A percentile compares a stretch with the other conserved stretches of the same genome.
Conservation (phyloP, 2,888 invertebrate genomes). For the Folsomia candida region DNA sequence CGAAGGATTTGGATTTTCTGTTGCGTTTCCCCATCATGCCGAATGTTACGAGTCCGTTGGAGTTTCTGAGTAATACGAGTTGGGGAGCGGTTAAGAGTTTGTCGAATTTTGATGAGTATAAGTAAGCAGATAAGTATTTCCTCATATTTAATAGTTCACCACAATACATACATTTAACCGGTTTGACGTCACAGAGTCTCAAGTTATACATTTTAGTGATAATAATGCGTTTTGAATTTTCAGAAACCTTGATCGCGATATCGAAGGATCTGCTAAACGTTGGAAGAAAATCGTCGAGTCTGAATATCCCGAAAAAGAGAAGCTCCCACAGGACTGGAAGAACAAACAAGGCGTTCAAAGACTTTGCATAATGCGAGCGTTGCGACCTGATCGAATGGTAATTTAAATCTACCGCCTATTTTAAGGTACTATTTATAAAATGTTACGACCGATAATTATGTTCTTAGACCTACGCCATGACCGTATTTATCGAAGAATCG, state of each 20-base stretch:
- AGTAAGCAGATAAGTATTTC: slow-evolving; percentile 60
- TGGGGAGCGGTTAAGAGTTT: slow-evolving; percentile 95
- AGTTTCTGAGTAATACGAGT: slow-evolving; percentile 84
- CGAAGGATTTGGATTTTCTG: slow-evolving; percentile 84
- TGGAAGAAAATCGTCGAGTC: slow-evolving; percentile 97
- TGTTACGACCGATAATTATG: too few relatives aligned
- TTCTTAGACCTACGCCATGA: slow-evolving; percentile 75
- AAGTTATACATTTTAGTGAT: too few relatives aligned
- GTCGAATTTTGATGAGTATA: slow-evolving; percentile 84
- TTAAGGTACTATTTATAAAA: too few relatives aligned
- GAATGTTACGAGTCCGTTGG: slow-evolving; percentile 90
- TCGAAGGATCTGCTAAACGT: slow-evolving; percentile 91
- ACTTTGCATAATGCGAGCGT: slow-evolving; percentile 90
- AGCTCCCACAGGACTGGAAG: slow-evolving; percentile 98
- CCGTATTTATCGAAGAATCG: slow-evolving; percentile 91
- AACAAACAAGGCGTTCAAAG: slow-evolving; percentile 89
- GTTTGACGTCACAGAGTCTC: too few relatives aligned
- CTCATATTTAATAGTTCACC: slow-evolving; percentile 45
- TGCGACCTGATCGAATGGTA: slow-evolving; percentile 87
- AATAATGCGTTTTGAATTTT: too few relatives aligned
- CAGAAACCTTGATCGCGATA: slow-evolving; percentile 88
- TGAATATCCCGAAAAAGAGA: slow-evolving; percentile 92
- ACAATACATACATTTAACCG: too few relatives aligned
- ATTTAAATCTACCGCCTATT: not conserved
- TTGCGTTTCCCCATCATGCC: slow-evolving; percentile 88